Percentiles rank a stretch among this genome's conserved stretches.
These are phyloP conservation scores for Eupeodes luniger DNA, from an alignment of 2,888 invertebrate species.

Conservation along the genomic window DNA sequence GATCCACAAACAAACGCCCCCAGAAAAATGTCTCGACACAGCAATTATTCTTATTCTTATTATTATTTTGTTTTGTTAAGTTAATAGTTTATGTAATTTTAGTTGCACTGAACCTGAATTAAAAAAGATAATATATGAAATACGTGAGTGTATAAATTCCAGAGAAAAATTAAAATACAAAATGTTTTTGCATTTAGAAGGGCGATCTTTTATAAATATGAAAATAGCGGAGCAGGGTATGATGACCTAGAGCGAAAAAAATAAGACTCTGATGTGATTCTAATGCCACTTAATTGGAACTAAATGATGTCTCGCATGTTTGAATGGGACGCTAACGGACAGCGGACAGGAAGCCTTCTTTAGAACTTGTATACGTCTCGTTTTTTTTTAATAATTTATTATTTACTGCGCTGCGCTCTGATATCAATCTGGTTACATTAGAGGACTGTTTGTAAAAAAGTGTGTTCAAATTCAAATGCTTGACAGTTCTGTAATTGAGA, in stretches of 20 bases:
- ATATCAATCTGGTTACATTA: neutral
- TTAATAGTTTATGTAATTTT: neutral
- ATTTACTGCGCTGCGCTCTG: conserved; percentile 9
- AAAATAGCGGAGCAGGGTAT: neutral
- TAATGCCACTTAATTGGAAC: conserved; percentile 21
- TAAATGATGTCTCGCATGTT: conserved; percentile 11
- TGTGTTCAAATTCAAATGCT: conserved; percentile 41
- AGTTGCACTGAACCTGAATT: conserved; percentile 8
- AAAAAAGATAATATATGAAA: neutral
- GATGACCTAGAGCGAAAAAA: conserved; percentile 7
- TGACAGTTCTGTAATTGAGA: conserved; percentile 42
- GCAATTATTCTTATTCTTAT: neutral
- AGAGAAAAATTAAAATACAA: neutral
- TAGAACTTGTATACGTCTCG: neutral
- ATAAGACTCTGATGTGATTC: neutral
- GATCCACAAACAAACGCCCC: conserved; percentile 17
- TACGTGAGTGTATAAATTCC: neutral
- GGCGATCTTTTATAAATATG: neutral
- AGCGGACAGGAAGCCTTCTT: conserved; percentile 4
- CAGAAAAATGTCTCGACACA: neutral
- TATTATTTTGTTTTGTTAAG: neutral
- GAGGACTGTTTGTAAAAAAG: neutral
- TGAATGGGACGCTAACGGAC: neutral
- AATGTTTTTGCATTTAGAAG: conserved; percentile 4
- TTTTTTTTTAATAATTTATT: neutral